phyloP scores from a whole-genome alignment of 2,888 invertebrate genomes.

The Nemapogon koenigi region DNA sequence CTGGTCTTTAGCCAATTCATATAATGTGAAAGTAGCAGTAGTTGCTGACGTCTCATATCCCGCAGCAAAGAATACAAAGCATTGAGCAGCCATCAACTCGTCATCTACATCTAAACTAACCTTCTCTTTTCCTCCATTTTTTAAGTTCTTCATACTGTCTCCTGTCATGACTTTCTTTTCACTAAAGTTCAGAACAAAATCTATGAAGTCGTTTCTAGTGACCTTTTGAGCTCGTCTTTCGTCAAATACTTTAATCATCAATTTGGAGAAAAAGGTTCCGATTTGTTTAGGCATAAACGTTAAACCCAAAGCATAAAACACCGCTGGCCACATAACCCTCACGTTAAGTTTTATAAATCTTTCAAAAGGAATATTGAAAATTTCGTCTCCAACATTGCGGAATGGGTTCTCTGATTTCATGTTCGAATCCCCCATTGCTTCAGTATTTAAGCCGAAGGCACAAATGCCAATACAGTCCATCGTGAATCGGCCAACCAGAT shows the following conservation, averaged over 20 bases:
- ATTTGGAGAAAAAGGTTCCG: slow-evolving; percentile 24
- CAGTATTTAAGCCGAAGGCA: slow-evolving; percentile 33
- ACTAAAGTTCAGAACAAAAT: slow-evolving; percentile 28
- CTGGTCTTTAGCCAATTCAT: slow-evolving; percentile 29
- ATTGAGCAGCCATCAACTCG: slow-evolving; percentile 43
- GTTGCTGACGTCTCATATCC: slow-evolving; percentile 36
- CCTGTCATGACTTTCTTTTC: slow-evolving; percentile 25
- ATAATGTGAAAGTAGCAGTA: slow-evolving; percentile 25
- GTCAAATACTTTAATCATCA: slow-evolving; percentile 25
- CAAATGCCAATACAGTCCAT: slow-evolving; percentile 37
- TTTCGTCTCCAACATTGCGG: slow-evolving; percentile 21
- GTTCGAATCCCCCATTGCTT: slow-evolving; percentile 23
- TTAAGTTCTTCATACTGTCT: slow-evolving; percentile 26
- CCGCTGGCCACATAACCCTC: slow-evolving; percentile 27
- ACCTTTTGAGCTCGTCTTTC: slow-evolving; percentile 25
- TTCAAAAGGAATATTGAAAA: slow-evolving; percentile 24
- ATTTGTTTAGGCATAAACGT: slow-evolving; percentile 22
- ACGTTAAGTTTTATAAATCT: slow-evolving; percentile 14
- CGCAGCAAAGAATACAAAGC: slow-evolving; percentile 48
- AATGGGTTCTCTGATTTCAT: slow-evolving; percentile 29
- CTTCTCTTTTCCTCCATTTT: slow-evolving; percentile 2
- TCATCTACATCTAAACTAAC: slow-evolving; percentile 25
- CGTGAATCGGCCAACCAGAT: slow-evolving; percentile 21
- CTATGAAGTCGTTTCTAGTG: slow-evolving; percentile 31
- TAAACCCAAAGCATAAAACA: slow-evolving; percentile 32